Conservation (phyloP, 2,888 invertebrate genomes). For the Brachynemurus nebulosus region DNA sequence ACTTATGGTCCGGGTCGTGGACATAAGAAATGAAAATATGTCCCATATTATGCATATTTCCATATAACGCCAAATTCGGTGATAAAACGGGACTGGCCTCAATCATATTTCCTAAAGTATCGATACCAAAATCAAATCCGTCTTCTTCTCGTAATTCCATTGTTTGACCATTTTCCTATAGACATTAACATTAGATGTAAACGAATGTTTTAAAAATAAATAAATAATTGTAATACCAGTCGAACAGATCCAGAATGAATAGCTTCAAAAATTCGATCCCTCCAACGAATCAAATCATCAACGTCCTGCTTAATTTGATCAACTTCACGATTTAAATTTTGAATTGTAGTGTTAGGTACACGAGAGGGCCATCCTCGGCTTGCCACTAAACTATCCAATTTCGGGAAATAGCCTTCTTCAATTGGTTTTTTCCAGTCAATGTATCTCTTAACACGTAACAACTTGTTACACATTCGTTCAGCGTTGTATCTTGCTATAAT, state of each 20-base stretch:
- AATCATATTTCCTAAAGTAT: slow-evolving; percentile 64
- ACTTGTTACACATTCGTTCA: slow-evolving; percentile 59
- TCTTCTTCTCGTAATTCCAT: slow-evolving; percentile 44
- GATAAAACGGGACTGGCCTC: slow-evolving; percentile 58
- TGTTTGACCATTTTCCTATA: slow-evolving; percentile 41
- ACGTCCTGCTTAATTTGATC: slow-evolving; percentile 55
- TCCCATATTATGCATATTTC: slow-evolving; percentile 71
- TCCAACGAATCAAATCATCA: slow-evolving; percentile 60
- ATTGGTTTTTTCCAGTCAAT: slow-evolving; percentile 56
- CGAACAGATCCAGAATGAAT: slow-evolving; percentile 48
- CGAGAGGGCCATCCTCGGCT: slow-evolving; percentile 64
- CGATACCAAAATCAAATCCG: slow-evolving; percentile 70
- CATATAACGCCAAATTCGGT: slow-evolving; percentile 55
- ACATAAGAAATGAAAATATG: slow-evolving; percentile 62
- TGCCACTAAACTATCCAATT: slow-evolving; percentile 63
- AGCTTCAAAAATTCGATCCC: slow-evolving; percentile 55
- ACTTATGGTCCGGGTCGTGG: slow-evolving; percentile 68
- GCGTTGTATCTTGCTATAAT: slow-evolving; percentile 54
- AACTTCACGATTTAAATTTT: slow-evolving; percentile 49
- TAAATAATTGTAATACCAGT: too few relatives aligned
- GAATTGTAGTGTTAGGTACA: slow-evolving; percentile 38
- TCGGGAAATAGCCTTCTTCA: slow-evolving; percentile 69
- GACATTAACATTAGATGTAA: too few relatives aligned
- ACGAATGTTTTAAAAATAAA: too few relatives aligned
- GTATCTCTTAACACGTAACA: slow-evolving; percentile 46